Percentiles rank a stretch among this genome's conserved stretches.
Conservation (phyloP, 2,113 vertebrate genomes). For the Dipodomys merriami region DNA sequence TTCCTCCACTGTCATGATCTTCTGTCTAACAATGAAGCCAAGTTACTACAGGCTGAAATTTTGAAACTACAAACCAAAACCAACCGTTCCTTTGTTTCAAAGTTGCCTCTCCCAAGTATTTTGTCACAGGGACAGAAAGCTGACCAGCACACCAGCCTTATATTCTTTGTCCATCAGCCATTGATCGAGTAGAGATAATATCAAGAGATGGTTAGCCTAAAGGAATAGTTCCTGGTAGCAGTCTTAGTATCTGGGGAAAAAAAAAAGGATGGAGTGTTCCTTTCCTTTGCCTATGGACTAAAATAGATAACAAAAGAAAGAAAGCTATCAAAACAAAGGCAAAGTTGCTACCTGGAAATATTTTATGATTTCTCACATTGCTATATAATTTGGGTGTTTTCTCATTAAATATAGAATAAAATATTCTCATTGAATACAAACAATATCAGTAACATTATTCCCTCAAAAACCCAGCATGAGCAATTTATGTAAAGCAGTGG, state of each 20-base stretch:
- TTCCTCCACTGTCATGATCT: background rate
- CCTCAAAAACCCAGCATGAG: constrained; percentile 73
- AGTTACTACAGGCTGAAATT: background rate
- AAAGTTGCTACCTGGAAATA: constrained; percentile 62
- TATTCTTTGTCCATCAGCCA: background rate
- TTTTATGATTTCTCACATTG: constrained; percentile 65
- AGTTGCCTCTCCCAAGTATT: background rate
- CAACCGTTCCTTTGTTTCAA: background rate
- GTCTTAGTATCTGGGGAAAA: background rate
- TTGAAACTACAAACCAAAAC: background rate
- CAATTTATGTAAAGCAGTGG: constrained; percentile 75
- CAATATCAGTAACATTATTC: constrained; percentile 73
- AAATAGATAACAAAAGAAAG: constrained; percentile 55
- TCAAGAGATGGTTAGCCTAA: background rate
- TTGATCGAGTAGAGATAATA: background rate
- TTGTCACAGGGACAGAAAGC: background rate
- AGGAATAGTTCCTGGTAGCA: background rate
- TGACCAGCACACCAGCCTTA: background rate
- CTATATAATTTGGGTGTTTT: constrained; percentile 75
- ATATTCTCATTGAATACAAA: constrained; percentile 66
- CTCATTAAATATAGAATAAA: constrained; percentile 73
- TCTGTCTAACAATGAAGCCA: background rate
- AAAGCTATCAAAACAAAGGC: constrained; percentile 49
- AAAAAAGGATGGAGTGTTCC: background rate
- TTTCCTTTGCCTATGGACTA: constrained; percentile 16